phyloP scores from a whole-genome alignment of 2,797 vertebrate genomes.

The Kryptopterus vitreolus region DNA sequence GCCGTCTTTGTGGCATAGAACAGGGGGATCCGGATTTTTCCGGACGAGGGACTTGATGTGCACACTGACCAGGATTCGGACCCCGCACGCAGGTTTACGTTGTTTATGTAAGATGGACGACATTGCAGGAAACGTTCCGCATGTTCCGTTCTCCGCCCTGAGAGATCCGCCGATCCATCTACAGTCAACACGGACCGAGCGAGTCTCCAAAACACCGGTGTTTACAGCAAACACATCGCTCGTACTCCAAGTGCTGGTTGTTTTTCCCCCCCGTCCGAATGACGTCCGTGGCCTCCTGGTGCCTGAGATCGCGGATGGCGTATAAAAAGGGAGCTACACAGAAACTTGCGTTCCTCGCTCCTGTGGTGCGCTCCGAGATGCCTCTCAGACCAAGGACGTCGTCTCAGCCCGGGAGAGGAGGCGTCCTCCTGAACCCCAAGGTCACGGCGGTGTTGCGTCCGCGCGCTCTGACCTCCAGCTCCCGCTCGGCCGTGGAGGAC shows the following conservation, averaged over 20 bases:
- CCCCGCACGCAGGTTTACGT: too few relatives aligned
- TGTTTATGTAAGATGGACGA: not conserved
- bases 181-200: conserved; percentile 20
- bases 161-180: not conserved
- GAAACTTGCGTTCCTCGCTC: not conserved
- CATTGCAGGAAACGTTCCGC: not conserved
- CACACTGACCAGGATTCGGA: too few relatives aligned
- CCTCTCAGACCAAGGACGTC: conserved; percentile 72
- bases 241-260: conserved; percentile 23
- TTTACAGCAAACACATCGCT: conserved; percentile 63
- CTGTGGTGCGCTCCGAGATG: conserved; percentile 56
- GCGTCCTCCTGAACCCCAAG: conserved; percentile 64
- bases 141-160: not conserved
- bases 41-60: too few relatives aligned
- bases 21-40: too few relatives aligned
- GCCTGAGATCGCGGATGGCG: not conserved
- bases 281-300: not conserved
- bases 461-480: conserved; percentile 65
- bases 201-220: conserved; percentile 57
- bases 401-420: conserved; percentile 73
- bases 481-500: conserved; percentile 70
- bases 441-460: conserved; percentile 56
- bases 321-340: conserved; percentile 43
- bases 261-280: conserved; percentile 32
- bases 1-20: too few relatives aligned